Percentiles rank a stretch among this genome's conserved stretches.
phyloP scores from a whole-genome alignment of 2,797 vertebrate species.

The Neostethus bicornis region DNA sequence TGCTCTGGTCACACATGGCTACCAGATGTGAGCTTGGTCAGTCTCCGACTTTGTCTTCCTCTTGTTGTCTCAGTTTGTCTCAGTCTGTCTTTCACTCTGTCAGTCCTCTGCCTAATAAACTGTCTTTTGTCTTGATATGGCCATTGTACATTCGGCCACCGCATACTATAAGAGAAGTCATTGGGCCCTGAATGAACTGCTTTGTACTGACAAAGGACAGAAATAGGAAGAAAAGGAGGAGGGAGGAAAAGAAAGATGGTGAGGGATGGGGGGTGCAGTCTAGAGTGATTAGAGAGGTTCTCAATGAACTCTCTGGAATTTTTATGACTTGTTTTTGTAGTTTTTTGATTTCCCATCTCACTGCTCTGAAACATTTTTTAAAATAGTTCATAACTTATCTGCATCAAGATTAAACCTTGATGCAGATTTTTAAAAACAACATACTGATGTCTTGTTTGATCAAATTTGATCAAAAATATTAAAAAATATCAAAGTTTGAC shows the following conservation, averaged over 20 bases:
- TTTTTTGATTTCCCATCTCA: conserved; percentile 65
- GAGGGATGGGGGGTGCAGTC: conserved; percentile 13
- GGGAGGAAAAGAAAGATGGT: conserved; percentile 33
- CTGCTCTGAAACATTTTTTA: conserved; percentile 39
- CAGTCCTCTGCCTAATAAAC: conserved; percentile 86
- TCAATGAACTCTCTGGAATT: conserved; percentile 81
- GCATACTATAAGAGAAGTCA: conserved; percentile 82
- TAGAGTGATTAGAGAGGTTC: conserved; percentile 59
- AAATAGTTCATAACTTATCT: conserved; percentile 31
- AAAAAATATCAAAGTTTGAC: too few relatives aligned
- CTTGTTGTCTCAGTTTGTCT: conserved; percentile 28
- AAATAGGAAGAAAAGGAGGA: conserved; percentile 59
- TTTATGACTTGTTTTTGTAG: conserved; percentile 82
- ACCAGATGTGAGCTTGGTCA: conserved; percentile 92
- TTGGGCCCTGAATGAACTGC: conserved; percentile 85
- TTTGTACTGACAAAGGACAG: conserved; percentile 82
- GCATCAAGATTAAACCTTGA: too few relatives aligned
- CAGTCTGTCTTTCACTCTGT: conserved; percentile 38
- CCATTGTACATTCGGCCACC: conserved; percentile 86
- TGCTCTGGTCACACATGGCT: conserved; percentile 91
- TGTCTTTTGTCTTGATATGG: conserved; percentile 88
- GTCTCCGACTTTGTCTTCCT: conserved; percentile 48
- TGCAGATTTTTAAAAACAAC: too few relatives aligned
- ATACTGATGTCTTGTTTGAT: too few relatives aligned
- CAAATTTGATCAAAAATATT: too few relatives aligned